Evolutionary conservation across 2,888 invertebrate genomes (phyloP).

Genomic region (Griposia aprilina): DNA sequence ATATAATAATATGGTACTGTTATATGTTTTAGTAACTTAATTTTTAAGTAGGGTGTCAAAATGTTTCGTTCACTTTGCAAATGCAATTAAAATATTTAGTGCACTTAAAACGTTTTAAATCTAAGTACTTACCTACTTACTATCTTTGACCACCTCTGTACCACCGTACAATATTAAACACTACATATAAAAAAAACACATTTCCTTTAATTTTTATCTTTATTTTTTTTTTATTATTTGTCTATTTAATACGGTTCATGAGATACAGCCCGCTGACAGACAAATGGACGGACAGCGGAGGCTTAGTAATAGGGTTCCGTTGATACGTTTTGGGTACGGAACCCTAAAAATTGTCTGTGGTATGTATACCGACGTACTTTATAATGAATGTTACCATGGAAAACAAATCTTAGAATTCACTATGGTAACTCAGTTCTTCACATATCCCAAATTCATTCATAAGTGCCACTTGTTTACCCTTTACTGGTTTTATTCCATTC

Average conservation of each 20-base stretch:
- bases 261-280: too few relatives aligned
- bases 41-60: slow-evolving; percentile 1
- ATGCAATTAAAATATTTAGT: neutral
- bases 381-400: neutral
- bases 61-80: neutral
- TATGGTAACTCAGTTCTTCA: slow-evolving; percentile 1
- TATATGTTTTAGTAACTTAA: neutral
- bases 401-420: neutral
- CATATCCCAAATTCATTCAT: neutral
- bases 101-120: neutral
- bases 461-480: neutral
- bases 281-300: too few relatives aligned
- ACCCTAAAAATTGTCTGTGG: neutral
- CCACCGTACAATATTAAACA: too few relatives aligned
- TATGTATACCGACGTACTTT: too few relatives aligned
- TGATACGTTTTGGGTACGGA: too few relatives aligned
- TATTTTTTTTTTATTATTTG: too few relatives aligned
- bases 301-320: too few relatives aligned
- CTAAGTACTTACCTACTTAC: neutral
- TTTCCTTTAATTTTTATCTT: too few relatives aligned
- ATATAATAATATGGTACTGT: neutral
- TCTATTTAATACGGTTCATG: too few relatives aligned
- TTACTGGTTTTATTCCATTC: slow-evolving; percentile 5
- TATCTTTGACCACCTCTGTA: too few relatives aligned
- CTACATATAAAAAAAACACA: too few relatives aligned